A percentile compares a stretch with the other conserved stretches of the same genome.
Conservation (phyloP, 1,140 invertebrate species). For the Drosophila azteca region DNA sequence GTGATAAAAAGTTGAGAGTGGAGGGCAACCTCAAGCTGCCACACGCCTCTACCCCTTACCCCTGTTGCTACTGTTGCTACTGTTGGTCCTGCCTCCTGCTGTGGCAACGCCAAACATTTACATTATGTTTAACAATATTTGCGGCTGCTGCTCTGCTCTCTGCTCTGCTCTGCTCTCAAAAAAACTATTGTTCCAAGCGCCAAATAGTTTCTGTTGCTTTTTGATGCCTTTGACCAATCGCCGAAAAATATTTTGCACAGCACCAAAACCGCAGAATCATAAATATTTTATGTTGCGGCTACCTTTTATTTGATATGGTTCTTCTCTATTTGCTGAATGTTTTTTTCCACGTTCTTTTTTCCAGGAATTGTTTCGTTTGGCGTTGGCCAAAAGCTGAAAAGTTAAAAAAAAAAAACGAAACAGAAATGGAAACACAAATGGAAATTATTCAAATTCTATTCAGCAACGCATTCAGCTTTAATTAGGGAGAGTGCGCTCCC, state of each 20-base stretch:
- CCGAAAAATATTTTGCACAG: conserved; percentile 47
- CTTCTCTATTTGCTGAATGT: conserved; percentile 37
- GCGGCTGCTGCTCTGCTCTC: conserved; percentile 22
- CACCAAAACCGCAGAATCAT: conserved; percentile 69
- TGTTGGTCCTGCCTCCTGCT: conserved; percentile 35
- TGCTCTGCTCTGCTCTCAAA: no score
- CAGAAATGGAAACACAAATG: conserved; percentile 31
- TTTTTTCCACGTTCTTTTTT: conserved; percentile 38
- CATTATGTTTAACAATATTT: conserved; percentile 73
- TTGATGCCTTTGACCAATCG: conserved; percentile 55
- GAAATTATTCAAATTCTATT: conserved; percentile 63
- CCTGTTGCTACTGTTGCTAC: not conserved
- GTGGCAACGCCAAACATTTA: conserved; percentile 58
- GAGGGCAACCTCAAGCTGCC: not conserved
- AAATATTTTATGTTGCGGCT: conserved; percentile 76
- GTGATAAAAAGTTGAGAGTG: conserved; percentile 61
- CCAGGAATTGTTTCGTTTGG: conserved; percentile 57
- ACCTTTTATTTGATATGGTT: conserved; percentile 50
- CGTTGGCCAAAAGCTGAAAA: not conserved
- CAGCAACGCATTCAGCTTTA: conserved; percentile 42
- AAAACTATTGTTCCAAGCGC: conserved; percentile 40
- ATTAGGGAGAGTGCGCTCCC: conserved; percentile 68
- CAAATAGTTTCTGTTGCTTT: conserved; percentile 61
- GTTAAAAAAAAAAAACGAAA: conserved; percentile 30
- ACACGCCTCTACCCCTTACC: conserved; percentile 5